These are phyloP conservation scores for Actenoides lindsayi DNA, from an alignment of 2,113 vertebrate species.

Conservation along the genomic window DNA sequence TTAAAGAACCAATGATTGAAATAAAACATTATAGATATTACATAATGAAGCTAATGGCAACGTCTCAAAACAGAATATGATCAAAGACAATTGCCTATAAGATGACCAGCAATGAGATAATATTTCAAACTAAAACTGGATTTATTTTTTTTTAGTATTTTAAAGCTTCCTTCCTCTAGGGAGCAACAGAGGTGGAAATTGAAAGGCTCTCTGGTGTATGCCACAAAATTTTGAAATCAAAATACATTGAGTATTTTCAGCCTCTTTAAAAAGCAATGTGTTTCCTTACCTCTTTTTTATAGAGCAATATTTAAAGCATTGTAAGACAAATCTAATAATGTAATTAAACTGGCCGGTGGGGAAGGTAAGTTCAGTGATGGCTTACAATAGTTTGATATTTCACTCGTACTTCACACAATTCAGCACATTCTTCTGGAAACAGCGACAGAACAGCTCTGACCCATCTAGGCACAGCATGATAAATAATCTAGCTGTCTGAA, in stretches of 20 bases:
- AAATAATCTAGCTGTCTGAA: neutral
- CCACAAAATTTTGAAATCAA: neutral
- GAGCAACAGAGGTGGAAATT: neutral
- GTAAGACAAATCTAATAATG: neutral
- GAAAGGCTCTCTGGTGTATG: neutral
- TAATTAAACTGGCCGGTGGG: neutral
- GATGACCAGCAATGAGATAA: neutral
- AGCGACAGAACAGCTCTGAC: neutral
- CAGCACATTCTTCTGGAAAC: neutral
- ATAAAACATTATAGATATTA: neutral
- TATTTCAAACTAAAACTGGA: neutral
- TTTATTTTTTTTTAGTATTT: neutral
- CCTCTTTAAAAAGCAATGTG: neutral
- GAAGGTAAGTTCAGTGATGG: neutral
- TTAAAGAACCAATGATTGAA: neutral
- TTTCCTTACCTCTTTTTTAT: neutral
- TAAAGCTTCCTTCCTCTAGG: neutral
- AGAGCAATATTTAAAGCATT: neutral
- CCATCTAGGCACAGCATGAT: neutral
- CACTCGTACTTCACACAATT: neutral
- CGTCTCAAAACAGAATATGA: neutral
- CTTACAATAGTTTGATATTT: neutral
- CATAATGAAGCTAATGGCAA: neutral
- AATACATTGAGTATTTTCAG: neutral
- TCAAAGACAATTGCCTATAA: neutral